Conservation (phyloP, 2,888 invertebrate species). For the Epinotia ramella region DNA sequence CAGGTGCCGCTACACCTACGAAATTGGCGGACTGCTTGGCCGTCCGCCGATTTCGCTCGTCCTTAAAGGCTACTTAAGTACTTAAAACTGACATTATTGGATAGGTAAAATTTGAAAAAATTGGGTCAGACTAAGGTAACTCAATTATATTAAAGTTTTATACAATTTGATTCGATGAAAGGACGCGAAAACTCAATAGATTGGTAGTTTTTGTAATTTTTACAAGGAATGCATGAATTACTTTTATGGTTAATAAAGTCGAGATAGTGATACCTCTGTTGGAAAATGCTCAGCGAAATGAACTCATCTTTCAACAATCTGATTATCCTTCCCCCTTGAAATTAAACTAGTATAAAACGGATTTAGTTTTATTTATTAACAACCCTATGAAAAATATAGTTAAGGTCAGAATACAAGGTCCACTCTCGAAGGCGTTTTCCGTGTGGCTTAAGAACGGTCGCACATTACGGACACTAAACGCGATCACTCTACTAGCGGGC, state of each 20-base stretch:
- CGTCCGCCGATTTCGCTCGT: too few relatives aligned
- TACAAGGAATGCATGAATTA: neutral
- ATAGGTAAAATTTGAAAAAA: too few relatives aligned
- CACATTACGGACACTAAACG: too few relatives aligned
- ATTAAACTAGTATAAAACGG: constrained; percentile 20
- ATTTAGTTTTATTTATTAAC: constrained; percentile 15
- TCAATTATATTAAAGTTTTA: neutral
- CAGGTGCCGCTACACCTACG: too few relatives aligned
- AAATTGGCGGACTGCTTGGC: too few relatives aligned
- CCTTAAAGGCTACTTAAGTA: too few relatives aligned
- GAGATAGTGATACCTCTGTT: neutral
- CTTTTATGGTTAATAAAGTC: neutral
- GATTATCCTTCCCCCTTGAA: constrained; percentile 2
- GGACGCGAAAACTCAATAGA: neutral
- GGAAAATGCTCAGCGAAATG: neutral
- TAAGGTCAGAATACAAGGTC: too few relatives aligned
- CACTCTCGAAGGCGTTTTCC: too few relatives aligned
- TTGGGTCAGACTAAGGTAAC: too few relatives aligned
- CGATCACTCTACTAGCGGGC: too few relatives aligned
- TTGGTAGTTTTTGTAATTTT: neutral
- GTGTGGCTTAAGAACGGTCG: too few relatives aligned
- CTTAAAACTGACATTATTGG: too few relatives aligned
- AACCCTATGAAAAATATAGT: neutral
- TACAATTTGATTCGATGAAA: neutral
- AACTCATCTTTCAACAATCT: neutral